phyloP scores from a whole-genome alignment of 2,888 invertebrate species.

The Steinernema carpocapsae region DNA sequence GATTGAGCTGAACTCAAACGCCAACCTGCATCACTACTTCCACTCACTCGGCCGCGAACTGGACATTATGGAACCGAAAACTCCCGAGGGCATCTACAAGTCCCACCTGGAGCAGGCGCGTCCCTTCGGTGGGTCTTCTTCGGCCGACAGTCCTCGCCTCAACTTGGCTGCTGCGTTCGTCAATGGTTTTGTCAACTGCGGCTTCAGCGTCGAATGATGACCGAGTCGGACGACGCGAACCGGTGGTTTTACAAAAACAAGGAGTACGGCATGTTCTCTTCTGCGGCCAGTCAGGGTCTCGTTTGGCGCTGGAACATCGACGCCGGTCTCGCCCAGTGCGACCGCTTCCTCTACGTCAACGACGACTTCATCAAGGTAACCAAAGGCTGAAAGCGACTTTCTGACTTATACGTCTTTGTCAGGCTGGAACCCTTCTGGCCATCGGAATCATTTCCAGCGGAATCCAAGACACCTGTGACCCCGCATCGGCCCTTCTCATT shows the following conservation, averaged over 20 bases:
- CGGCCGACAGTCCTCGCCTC: conserved; percentile 86
- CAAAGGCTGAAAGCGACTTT: neutral
- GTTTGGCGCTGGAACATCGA: conserved; percentile 98
- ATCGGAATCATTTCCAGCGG: conserved; percentile 97
- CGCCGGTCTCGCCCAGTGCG: conserved; percentile 94
- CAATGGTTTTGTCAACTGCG: conserved; percentile 97
- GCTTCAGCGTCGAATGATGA: conserved; percentile 88
- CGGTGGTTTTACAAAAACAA: conserved; percentile 95
- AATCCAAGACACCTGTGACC: conserved; percentile 95
- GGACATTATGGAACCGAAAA: conserved; percentile 98
- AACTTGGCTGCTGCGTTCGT: conserved; percentile 97
- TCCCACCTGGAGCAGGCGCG: conserved; percentile 85
- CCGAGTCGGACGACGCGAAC: conserved; percentile 84
- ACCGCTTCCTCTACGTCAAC: conserved; percentile 92
- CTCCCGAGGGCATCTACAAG: conserved; percentile 98
- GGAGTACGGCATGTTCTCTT: conserved; percentile 87
- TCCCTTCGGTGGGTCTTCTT: conserved; percentile 59
- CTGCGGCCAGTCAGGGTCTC: conserved; percentile 93
- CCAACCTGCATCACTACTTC: conserved; percentile 89
- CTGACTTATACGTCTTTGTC: conserved; percentile 36
- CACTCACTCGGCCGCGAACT: conserved; percentile 90
- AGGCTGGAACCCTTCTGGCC: conserved; percentile 90
- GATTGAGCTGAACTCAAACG: conserved; percentile 89
- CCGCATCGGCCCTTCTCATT: conserved; percentile 89
- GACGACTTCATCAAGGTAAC: conserved; percentile 88